Conservation (phyloP, 2,113 vertebrate genomes). For the Mystacornis crossleyi region DNA sequence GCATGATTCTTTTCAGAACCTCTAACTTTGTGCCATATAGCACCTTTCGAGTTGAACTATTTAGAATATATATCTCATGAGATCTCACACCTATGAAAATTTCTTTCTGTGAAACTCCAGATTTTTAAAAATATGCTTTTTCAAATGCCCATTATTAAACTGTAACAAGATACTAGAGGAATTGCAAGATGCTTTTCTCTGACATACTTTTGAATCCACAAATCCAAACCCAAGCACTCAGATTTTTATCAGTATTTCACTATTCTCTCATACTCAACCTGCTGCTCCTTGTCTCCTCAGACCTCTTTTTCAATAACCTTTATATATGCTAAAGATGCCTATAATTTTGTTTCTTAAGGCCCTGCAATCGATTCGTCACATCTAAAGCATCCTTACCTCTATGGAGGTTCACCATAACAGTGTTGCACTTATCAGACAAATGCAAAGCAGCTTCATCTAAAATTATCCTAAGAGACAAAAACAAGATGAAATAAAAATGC, state of each 20-base stretch:
- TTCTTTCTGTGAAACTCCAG: background rate
- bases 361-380: background rate
- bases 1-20: background rate
- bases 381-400: conserved; percentile 79
- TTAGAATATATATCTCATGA: background rate
- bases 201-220: background rate
- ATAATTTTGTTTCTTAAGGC: background rate
- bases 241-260: background rate
- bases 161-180: background rate
- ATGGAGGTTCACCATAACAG: conserved; percentile 85
- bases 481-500: background rate
- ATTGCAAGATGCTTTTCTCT: background rate
- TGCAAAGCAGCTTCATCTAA: conserved; percentile 94
- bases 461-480: conserved; percentile 84
- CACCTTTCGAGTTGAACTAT: background rate
- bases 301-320: background rate
- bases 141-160: background rate
- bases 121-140: background rate
- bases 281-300: background rate
- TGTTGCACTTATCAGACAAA: conserved; percentile 92
- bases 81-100: background rate
- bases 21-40: background rate
- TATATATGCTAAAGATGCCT: background rate
- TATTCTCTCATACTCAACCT: background rate
- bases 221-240: background rate